Base-by-base conservation (phyloP, 2,797 vertebrate genomes). In the Melanogrammus aeglefinus region DNA sequence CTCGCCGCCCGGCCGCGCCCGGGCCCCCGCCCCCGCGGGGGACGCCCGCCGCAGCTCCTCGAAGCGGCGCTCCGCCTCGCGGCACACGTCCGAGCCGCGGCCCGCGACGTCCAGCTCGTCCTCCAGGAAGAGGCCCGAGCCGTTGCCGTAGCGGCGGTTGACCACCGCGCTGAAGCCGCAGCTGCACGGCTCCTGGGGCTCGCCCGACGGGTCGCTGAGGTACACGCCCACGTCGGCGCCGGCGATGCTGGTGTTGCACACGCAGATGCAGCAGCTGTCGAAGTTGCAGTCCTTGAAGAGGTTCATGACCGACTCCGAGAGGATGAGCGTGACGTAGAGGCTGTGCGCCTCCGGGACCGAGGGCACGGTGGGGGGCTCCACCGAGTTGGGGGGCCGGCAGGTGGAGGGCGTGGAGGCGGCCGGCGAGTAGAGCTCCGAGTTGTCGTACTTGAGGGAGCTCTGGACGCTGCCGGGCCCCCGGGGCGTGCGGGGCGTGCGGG, bases 251-350 rank as follows among this genome's bases (percentile, higher is more conserved):
- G 97, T 99, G 93, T 99, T 99, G 88, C 98, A 99, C 66, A 97
- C 98, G 33, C 98, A 99, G 87, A 99, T 95, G 94, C 98, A 99
- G 91, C 98, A 99, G 95, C 97, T 99, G 94, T 99, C 98, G 71
- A 99, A 99, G 94, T 98, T 99, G 88, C 98, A 99, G 94, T 99
- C 98, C 88, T 97, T 98, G 93, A 97, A 99, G 85, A 99, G 96
- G 84, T 99, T 99, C 96, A 98, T 97, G 86, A 98, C 97, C 0
- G 98, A 98, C 88, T 99, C 98, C 0, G 98, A 99, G 81, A 99
- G 97, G 90, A 99, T 99, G 91, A 99, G 97, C 76, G 96, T 99
- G 77, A 99, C 98, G 12, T 99, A 99, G 75, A 99, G 97, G 92
- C 98, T 99, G 93, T 99, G 98, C 21, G 98, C 98, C 93, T 99